Base-by-base conservation (phyloP, 2,888 invertebrate species). In the Apamea sordens region DNA sequence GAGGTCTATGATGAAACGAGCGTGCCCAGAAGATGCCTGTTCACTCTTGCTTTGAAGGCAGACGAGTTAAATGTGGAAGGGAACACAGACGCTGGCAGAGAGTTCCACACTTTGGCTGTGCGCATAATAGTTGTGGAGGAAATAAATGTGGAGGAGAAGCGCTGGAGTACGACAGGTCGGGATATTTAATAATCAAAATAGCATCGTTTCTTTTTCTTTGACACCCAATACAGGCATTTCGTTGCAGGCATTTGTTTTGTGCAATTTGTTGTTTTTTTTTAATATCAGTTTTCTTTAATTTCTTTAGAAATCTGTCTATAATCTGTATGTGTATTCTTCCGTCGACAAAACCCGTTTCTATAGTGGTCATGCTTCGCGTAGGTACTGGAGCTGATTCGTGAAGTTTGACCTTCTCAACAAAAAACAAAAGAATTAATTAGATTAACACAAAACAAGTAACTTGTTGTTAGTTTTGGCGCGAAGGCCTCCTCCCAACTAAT, bases 401-500 rank as follows among this genome's bases (percentile, higher is more conserved):
- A 63, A 47, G 3, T 64, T 32, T 24, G 44, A 61, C 44, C 24
- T 8, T 32, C 3, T 32, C 11, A 36, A 50, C 15, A 36, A 24
- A 28, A 59, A 28, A 65, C 8, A 73, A 79, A 64, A 56, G 0
- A 68, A 56, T 53, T 76, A 77, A 72, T 83, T 71, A 36, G 21
- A 75, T 56, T 47, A 71, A n/a, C 77, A 61, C 47, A 53, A 15
- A 73, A 76, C 59, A 78, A 67, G 41, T 78, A 71, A 75, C 28
- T 50, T 64, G 71, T 64, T 76, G 67, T 75, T 56, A 78, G 76
- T 76, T 82, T 79, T 79, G 50, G 76, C 83, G 79, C 80, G 79
- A 41, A 67, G 79, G 82, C 70, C 32, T 63, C 15, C 71, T 64
- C 59, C 63, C 84, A 87, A 80, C 77, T 76, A 80, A 82, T 80